Conservation (phyloP, 2,888 invertebrate genomes). For the Hydroisotoma schaefferi region DNA sequence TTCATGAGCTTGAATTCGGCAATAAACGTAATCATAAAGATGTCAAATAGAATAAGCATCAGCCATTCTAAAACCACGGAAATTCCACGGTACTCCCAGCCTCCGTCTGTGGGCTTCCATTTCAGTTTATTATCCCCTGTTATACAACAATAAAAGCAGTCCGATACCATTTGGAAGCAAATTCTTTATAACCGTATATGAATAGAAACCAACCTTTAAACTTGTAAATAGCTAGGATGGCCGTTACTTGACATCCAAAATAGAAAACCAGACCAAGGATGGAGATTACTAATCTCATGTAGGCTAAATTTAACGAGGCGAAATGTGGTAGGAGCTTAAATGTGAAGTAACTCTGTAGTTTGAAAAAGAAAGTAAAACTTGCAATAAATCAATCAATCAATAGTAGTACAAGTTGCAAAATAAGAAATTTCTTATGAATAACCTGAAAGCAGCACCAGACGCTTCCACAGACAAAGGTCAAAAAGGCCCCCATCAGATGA, state of each 20-base stretch:
- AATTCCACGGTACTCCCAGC: slow-evolving; percentile 63
- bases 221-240: slow-evolving; percentile 17
- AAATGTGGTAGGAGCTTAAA: slow-evolving; percentile 31
- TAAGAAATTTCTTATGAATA: not conserved
- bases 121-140: slow-evolving; percentile 54
- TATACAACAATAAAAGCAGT: slow-evolving; percentile 21
- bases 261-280: slow-evolving; percentile 29
- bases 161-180: not conserved
- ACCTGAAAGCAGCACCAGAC: slow-evolving; percentile 76
- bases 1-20: not conserved
- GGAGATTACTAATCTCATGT: slow-evolving; percentile 39
- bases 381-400: not conserved
- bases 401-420: not conserved
- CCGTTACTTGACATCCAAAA: slow-evolving; percentile 18
- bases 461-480: slow-evolving; percentile 72
- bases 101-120: slow-evolving; percentile 60
- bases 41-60: not conserved
- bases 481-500: slow-evolving; percentile 66
- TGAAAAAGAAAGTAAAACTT: not conserved
- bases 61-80: slow-evolving; percentile 66
- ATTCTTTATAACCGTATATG: not conserved
- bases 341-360: slow-evolving; percentile 33
- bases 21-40: slow-evolving; percentile 3
- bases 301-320: slow-evolving; percentile 20
- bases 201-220: slow-evolving; percentile 30